phyloP scores from a whole-genome alignment of 2,113 vertebrate genomes.

The Nerophis lumbriciformis region DNA sequence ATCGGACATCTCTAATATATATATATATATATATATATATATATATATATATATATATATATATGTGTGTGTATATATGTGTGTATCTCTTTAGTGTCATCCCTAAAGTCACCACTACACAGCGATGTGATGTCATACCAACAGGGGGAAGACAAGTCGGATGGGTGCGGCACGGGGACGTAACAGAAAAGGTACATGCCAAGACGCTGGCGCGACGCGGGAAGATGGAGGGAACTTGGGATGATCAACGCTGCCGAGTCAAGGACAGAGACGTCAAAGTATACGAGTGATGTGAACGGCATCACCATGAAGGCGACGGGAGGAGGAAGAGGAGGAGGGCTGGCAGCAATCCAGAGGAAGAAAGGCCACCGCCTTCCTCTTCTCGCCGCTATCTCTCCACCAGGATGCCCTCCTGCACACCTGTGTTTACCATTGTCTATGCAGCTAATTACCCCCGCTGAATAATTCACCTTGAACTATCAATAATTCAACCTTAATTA shows the following conservation, averaged over 20 bases:
- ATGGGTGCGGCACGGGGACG: conserved; percentile 51
- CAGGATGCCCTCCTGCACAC: conserved; percentile 35
- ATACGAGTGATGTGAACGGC: conserved; percentile 34
- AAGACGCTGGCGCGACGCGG: background rate
- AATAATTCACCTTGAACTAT: conserved; percentile 61
- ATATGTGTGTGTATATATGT: background rate
- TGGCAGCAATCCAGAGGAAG: conserved; percentile 45
- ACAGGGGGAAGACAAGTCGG: conserved; percentile 59
- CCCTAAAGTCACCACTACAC: conserved; percentile 59
- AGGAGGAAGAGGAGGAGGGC: conserved; percentile 25
- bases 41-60: too few relatives aligned
- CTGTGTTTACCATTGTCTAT: conserved; percentile 63
- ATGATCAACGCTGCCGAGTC: conserved; percentile 33
- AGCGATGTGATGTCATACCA: conserved; percentile 70
- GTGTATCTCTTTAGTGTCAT: conserved; percentile 63
- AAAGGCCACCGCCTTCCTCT: conserved; percentile 38
- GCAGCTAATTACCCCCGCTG: conserved; percentile 59
- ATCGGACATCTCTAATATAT: too few relatives aligned
- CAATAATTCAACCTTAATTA: conserved; percentile 72
- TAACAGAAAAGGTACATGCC: conserved; percentile 32
- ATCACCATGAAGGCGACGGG: conserved; percentile 27
- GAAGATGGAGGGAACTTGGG: conserved; percentile 1
- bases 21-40: too few relatives aligned
- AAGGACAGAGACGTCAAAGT: conserved; percentile 45
- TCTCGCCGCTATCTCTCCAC: conserved; percentile 9